Conservation (phyloP, 2,113 vertebrate species). For the Triplophysa rosa region DNA sequence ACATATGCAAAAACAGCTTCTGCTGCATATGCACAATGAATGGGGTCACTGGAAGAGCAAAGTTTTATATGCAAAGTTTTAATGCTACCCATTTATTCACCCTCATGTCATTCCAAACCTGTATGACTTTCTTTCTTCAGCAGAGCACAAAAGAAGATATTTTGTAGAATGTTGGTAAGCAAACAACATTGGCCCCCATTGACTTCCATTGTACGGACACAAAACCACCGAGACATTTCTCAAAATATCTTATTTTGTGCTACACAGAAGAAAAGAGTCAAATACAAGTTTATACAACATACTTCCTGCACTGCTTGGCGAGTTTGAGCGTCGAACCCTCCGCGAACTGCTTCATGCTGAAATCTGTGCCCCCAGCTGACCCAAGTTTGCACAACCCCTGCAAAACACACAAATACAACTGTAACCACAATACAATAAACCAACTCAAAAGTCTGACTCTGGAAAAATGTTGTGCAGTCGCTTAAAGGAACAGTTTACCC, state of each 20-base stretch:
- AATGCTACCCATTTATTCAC: too few relatives aligned
- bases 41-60: background rate
- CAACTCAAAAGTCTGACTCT: background rate
- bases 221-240: too few relatives aligned
- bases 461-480: background rate
- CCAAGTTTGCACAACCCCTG: conserved; percentile 97
- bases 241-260: too few relatives aligned
- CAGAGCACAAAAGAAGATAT: too few relatives aligned
- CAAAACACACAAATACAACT: conserved; percentile 21
- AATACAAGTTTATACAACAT: conserved; percentile 56
- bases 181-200: too few relatives aligned
- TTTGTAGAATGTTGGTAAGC: too few relatives aligned
- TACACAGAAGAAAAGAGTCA: background rate
- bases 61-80: background rate
- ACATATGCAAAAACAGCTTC: background rate
- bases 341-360: conserved; percentile 99
- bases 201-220: too few relatives aligned
- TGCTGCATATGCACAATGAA: background rate
- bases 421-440: background rate
- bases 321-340: conserved; percentile 94
- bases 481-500: too few relatives aligned
- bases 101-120: too few relatives aligned
- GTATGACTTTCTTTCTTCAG: too few relatives aligned
- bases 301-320: conserved; percentile 98
- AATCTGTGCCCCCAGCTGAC: conserved; percentile 93